Base-by-base conservation (phyloP, 1,140 invertebrate genomes). In the Sarcophaga peregrina region DNA sequence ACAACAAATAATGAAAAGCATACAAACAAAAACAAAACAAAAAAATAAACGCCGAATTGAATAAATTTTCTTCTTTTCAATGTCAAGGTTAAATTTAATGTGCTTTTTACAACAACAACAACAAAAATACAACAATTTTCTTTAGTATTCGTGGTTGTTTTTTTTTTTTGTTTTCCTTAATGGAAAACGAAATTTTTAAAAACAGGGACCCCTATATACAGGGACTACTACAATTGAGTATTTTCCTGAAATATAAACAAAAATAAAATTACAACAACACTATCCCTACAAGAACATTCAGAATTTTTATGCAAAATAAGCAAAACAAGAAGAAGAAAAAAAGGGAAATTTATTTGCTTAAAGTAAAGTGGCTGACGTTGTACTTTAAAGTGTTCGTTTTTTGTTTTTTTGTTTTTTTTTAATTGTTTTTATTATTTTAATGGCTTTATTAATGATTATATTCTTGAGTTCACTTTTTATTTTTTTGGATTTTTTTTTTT, bases 71-170 rank as follows among this genome's bases (percentile, higher is more conserved):
- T 52, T 52, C n/a, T 25, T 68, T 68, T 68, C 62, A 68, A 68
- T 68, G 62, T 25, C 62, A 68, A 68, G 62, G 62, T 68, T 68
- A 68, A 20, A 20, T 17, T 68, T 68, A 68, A 68, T 20, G 62
- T 68, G 17, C 62, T 20, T 68, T 20, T 37, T 37, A 37, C 25
- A 37, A 37, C 25, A 37, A 37, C 25, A 37, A 37, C 25, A 37
- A 37, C 1, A 37, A 37, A 37, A 2, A 37, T n/a, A 37, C 1
- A 58, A 58, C 54, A 58, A 15, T 58, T 58, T 58, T n/a, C 54
- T 37, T 37, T 37, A 4, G 25, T 37, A 4, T 37, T 37, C 4
- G 25, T 37, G 1, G 25, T 37, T 37, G 11, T 58, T 58, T 58
- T 6, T 58, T n/a, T 58, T 15, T 58, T 15, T 58, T 15, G 11